Evolutionary conservation across 2,113 vertebrate species (phyloP).

Genomic region (Ploceus nigricollis): DNA sequence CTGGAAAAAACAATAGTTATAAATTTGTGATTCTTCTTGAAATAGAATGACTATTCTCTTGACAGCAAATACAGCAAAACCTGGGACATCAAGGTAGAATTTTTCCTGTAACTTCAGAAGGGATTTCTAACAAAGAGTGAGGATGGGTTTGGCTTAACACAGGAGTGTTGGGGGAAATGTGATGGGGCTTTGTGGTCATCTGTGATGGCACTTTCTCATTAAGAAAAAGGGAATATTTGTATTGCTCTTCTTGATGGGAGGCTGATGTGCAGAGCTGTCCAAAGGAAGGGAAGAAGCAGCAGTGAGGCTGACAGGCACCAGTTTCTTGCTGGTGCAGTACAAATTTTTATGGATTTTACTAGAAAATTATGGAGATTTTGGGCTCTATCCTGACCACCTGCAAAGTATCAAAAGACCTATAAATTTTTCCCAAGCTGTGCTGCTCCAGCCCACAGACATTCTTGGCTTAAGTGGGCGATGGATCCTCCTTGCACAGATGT

Average conservation of each 20-base stretch:
- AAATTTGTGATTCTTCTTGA: not conserved
- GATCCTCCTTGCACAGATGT: not conserved
- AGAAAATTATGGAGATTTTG: not conserved
- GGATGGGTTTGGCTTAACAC: not conserved
- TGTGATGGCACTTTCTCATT: not conserved
- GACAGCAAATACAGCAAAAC: not conserved
- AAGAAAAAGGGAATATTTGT: not conserved
- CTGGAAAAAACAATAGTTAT: not conserved
- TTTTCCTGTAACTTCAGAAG: not conserved
- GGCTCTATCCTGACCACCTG: not conserved
- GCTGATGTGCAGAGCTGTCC: not conserved
- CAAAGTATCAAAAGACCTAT: rapidly evolving
- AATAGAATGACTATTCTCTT: not conserved
- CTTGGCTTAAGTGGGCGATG: not conserved
- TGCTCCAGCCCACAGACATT: not conserved
- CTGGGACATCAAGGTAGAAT: not conserved
- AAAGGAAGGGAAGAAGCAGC: not conserved
- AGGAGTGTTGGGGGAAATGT: not conserved
- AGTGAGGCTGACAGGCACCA: not conserved
- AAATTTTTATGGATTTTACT: not conserved
- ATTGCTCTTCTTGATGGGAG: not conserved
- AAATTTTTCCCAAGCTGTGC: not conserved
- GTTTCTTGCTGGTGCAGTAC: not conserved
- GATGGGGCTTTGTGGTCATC: not conserved
- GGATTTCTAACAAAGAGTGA: not conserved